Evolutionary conservation across 2,113 vertebrate genomes (phyloP).

Genomic region (Phaetusa simplex): DNA sequence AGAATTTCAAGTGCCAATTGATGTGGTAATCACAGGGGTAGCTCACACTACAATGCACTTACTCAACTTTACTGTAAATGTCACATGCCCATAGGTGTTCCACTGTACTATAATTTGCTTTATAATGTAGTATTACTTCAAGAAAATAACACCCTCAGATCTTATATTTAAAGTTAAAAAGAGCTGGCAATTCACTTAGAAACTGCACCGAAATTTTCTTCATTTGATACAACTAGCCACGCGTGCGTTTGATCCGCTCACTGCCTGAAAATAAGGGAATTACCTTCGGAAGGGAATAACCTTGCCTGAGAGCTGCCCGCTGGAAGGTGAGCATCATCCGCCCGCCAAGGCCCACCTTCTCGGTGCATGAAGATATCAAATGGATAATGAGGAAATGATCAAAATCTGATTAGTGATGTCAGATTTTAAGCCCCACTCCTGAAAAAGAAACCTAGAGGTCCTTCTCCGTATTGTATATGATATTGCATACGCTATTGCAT

Average conservation of each 20-base stretch:
- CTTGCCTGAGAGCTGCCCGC: not conserved
- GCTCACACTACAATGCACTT: not conserved
- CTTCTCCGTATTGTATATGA: not conserved
- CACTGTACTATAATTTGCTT: constrained; percentile 30
- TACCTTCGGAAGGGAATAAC: not conserved
- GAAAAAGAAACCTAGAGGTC: not conserved
- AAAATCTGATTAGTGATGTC: not conserved
- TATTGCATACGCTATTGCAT: not conserved
- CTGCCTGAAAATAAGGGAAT: not conserved
- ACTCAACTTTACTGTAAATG: not conserved
- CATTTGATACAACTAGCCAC: not conserved
- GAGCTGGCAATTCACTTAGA: not conserved
- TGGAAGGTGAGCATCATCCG: not conserved
- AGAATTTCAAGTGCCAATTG: not conserved
- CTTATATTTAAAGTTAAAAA: constrained; percentile 29
- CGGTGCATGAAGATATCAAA: not conserved
- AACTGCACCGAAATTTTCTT: not conserved
- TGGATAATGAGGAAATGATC: not conserved
- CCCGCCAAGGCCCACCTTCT: not conserved
- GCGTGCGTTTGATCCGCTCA: not conserved
- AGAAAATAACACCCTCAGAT: not conserved
- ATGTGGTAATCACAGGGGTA: not conserved
- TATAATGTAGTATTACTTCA: not conserved
- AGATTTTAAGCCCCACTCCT: not conserved
- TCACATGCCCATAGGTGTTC: not conserved